Evolutionary conservation across 2,797 vertebrate species (phyloP).

Genomic region (Apogon talboti): DNA sequence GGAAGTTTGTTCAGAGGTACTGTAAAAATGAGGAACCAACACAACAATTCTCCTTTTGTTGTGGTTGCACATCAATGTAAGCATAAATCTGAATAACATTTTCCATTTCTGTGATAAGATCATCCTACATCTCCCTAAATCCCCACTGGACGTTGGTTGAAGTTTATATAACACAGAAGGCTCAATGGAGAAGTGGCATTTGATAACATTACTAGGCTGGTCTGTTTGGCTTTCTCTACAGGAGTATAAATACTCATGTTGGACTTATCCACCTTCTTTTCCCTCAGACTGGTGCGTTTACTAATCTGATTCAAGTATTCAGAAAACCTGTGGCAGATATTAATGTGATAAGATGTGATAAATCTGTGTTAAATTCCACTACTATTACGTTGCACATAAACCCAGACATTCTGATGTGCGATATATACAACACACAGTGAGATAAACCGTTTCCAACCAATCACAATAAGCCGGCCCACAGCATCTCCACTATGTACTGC

Average conservation of each 20-base stretch:
- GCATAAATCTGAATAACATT: no score
- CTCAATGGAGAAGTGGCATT: not conserved
- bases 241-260: not conserved
- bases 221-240: not conserved
- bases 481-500: not conserved
- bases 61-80: no score
- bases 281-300: no score
- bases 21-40: no score
- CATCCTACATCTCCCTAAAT: no score
- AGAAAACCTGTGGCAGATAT: not conserved
- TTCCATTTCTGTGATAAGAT: no score
- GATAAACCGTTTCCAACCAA: not conserved
- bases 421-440: not conserved
- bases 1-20: no score
- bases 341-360: no score
- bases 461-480: not conserved
- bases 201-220: not conserved
- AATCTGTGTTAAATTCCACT: no score
- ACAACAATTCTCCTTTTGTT: no score
- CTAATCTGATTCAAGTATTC: no score
- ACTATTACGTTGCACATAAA: not conserved
- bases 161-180: not conserved
- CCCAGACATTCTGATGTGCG: not conserved
- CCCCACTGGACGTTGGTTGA: not conserved
- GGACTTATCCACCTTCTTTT: not conserved